Percentiles rank a stretch among this genome's conserved stretches.
Conservation (phyloP, 2,113 vertebrate genomes). For the Pomatorhinus ruficollis region DNA sequence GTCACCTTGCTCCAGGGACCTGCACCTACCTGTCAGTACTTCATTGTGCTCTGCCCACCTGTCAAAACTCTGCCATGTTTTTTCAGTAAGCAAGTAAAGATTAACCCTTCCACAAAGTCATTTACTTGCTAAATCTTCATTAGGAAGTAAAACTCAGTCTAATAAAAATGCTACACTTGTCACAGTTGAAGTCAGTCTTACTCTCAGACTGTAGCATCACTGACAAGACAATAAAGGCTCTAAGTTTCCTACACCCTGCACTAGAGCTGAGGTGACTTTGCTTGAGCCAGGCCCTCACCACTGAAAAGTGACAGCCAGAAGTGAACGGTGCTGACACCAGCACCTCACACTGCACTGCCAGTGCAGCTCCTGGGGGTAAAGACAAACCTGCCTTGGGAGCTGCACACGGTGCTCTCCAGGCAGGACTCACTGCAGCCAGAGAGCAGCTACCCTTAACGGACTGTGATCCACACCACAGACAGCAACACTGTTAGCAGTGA, state of each 20-base stretch:
- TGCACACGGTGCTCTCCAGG: neutral
- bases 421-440: neutral
- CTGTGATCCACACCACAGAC: too few relatives aligned
- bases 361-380: fast-evolving
- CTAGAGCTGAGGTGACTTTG: neutral
- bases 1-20: neutral
- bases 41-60: neutral
- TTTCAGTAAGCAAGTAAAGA: neutral
- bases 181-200: neutral
- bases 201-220: neutral
- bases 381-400: neutral
- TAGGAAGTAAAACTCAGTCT: neutral
- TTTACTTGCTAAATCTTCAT: neutral
- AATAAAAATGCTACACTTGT: neutral
- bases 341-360: neutral
- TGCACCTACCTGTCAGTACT: neutral
- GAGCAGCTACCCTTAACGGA: fast-evolving
- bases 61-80: fast-evolving
- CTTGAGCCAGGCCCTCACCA: neutral
- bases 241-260: fast-evolving
- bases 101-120: neutral
- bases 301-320: neutral
- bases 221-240: neutral
- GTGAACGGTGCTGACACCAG: neutral
- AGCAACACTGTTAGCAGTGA: neutral